phyloP scores from a whole-genome alignment of 2,113 vertebrate species.

The Chaetops frenatus region DNA sequence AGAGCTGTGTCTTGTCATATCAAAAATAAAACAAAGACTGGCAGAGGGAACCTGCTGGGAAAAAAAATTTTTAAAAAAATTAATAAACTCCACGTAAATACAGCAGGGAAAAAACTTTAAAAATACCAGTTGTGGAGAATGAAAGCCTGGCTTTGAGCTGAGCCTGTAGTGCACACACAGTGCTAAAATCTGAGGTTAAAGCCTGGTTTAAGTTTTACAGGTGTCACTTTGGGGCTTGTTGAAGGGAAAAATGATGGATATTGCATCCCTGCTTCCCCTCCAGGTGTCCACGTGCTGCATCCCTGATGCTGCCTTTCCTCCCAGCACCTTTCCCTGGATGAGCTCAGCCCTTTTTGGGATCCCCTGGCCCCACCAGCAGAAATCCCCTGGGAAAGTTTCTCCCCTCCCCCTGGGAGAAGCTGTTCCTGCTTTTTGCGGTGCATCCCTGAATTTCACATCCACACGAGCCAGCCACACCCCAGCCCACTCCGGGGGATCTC shows the following conservation, averaged over 20 bases:
- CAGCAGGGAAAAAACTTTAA: background rate
- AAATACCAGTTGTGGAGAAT: background rate
- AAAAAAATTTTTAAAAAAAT: background rate
- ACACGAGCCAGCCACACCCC: background rate
- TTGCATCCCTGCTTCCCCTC: background rate
- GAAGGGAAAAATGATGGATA: background rate
- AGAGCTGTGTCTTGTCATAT: conserved; percentile 24
- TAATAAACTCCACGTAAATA: background rate
- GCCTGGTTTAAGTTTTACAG: background rate
- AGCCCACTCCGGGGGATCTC: background rate
- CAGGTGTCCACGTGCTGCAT: background rate
- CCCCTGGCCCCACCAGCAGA: background rate
- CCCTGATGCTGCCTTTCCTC: background rate
- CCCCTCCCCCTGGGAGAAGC: background rate
- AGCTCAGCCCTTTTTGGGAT: background rate
- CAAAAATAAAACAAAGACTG: conserved; percentile 17
- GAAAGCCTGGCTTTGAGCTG: background rate
- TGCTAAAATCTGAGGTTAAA: background rate
- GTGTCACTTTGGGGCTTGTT: background rate
- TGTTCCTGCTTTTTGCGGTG: background rate
- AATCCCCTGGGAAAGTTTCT: too few relatives aligned
- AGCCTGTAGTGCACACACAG: background rate
- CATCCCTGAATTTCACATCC: background rate
- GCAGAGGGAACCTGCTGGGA: background rate
- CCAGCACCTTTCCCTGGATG: accelerated